Percentiles rank a stretch among this genome's conserved stretches.
Conservation (phyloP, 2,113 vertebrate genomes). For the Apistogramma diplotaenia region DNA sequence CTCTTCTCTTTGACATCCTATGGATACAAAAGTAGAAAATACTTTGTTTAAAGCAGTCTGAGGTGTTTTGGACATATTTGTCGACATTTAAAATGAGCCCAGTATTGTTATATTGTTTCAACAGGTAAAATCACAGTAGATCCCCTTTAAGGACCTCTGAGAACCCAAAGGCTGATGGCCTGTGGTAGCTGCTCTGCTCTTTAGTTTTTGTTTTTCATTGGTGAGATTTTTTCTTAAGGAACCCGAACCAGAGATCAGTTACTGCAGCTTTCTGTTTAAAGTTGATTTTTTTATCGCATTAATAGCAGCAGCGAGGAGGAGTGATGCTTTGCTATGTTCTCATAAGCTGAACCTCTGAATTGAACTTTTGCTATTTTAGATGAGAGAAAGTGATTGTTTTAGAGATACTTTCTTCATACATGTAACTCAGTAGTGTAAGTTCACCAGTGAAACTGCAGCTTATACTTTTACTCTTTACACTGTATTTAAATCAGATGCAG, state of each 20-base stretch:
- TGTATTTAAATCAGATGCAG: not conserved
- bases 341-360: not conserved
- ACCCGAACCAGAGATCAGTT: too few relatives aligned
- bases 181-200: not conserved
- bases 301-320: not conserved
- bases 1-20: too few relatives aligned
- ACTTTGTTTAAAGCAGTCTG: too few relatives aligned
- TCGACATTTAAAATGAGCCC: too few relatives aligned
- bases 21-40: too few relatives aligned
- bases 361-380: not conserved
- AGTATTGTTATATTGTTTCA: too few relatives aligned
- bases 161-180: not conserved
- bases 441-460: not conserved
- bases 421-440: not conserved
- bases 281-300: too few relatives aligned
- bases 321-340: not conserved
- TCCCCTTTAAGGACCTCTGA: constrained; percentile 1
- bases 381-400: too few relatives aligned
- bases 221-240: too few relatives aligned
- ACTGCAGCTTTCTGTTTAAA: not conserved
- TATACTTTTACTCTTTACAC: not conserved
- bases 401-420: not conserved
- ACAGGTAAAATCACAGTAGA: not conserved
- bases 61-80: too few relatives aligned
- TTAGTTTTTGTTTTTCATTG: not conserved